phyloP scores from a whole-genome alignment of 35 echinoderm and acorn worm genomes.

The Apostichopus japonicus region DNA sequence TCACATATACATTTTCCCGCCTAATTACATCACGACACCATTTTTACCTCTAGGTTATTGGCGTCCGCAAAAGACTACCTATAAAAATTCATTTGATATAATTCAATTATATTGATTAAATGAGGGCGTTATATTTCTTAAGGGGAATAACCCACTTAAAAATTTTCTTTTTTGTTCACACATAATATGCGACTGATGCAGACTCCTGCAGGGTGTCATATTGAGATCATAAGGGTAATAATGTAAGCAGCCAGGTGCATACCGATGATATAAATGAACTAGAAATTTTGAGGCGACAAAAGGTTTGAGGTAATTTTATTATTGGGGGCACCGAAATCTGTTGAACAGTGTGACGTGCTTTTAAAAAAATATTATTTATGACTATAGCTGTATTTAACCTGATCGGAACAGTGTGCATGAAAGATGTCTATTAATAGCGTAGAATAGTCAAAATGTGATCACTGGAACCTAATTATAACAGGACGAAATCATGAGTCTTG shows the following conservation, averaged over 20 bases:
- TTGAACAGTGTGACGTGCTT: background rate
- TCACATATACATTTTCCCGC: background rate
- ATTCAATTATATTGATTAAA: constrained; percentile 37
- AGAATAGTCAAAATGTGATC: too few species aligned
- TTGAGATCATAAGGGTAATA: background rate
- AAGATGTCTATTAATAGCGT: too few species aligned
- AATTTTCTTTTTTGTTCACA: background rate
- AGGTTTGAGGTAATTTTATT: background rate
- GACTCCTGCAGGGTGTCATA: background rate
- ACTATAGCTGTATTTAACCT: too few species aligned
- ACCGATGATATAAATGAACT: background rate
- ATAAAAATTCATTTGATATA: constrained; percentile 7
- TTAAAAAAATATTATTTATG: too few species aligned
- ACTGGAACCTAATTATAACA: too few species aligned
- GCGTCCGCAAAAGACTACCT: background rate
- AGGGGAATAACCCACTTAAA: constrained; percentile 48
- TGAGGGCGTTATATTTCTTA: constrained; percentile 38
- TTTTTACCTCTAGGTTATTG: background rate
- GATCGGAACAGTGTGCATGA: too few species aligned
- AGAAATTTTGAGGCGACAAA: background rate
- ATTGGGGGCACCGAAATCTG: background rate
- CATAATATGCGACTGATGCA: background rate
- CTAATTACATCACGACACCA: background rate
- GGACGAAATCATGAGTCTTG: too few species aligned
- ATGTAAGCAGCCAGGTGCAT: background rate